These are phyloP conservation scores for Callocephalon fimbriatum DNA, from an alignment of 2,113 vertebrate species.

Conservation along the genomic window DNA sequence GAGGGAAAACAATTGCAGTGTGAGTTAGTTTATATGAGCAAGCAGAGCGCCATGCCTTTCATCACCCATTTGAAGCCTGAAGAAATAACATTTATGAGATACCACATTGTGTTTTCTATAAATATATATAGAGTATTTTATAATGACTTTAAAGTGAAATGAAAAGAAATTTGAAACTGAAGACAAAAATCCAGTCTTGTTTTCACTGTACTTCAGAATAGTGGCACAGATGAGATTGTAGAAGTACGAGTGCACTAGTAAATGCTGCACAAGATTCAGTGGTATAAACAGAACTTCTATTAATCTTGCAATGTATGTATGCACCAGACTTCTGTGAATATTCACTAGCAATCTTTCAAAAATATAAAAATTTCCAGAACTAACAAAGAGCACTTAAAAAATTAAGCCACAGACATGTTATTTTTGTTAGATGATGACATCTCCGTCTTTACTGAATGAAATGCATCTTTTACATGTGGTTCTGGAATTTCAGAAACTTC, in stretches of 20 bases:
- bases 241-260: neutral
- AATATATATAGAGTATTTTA: neutral
- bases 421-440: neutral
- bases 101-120: neutral
- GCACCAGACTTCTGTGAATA: neutral
- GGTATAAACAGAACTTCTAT: neutral
- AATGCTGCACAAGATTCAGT: neutral
- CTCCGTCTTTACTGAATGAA: neutral
- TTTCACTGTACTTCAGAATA: neutral
- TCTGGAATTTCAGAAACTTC: neutral
- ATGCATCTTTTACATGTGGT: neutral
- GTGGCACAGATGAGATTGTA: neutral
- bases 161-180: neutral
- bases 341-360: neutral
- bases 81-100: neutral
- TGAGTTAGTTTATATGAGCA: neutral
- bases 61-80: neutral
- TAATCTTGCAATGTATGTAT: neutral
- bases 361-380: neutral
- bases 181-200: neutral
- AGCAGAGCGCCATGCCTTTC: neutral
- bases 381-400: neutral
- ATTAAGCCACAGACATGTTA: fast-evolving
- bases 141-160: neutral
- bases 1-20: neutral